Percentiles rank a stretch among this genome's conserved stretches.
These are phyloP conservation scores for Sternotherus odoratus DNA, from an alignment of 2,797 vertebrate species.

Conservation along the genomic window DNA sequence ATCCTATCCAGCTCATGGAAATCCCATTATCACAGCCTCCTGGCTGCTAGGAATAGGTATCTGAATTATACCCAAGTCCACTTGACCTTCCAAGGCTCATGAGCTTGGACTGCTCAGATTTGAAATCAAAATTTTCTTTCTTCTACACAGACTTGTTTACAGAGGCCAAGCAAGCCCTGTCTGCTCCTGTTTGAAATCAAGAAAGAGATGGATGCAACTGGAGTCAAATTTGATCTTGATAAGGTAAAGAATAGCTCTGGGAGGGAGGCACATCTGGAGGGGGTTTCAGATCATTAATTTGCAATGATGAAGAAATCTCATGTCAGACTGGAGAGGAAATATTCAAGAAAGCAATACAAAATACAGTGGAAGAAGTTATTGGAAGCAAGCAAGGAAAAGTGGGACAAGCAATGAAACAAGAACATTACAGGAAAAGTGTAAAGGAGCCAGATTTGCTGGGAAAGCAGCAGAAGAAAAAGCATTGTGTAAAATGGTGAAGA, in stretches of 20 bases:
- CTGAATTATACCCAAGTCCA: background rate
- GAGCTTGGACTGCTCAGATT: background rate
- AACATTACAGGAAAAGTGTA: background rate
- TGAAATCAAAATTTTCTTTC: background rate
- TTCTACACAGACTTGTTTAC: background rate
- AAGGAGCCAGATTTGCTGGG: background rate
- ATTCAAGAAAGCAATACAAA: background rate
- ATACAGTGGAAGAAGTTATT: background rate
- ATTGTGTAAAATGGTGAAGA: background rate
- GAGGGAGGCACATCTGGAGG: background rate
- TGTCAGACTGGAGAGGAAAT: background rate
- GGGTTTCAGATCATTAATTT: background rate
- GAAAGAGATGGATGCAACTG: background rate
- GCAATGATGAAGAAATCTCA: background rate
- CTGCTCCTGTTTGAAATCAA: background rate
- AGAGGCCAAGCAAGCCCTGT: background rate
- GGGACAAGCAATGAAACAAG: background rate
- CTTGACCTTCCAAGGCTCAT: background rate
- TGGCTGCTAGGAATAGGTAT: background rate
- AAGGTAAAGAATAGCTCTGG: background rate
- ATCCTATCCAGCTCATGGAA: background rate
- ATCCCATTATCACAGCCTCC: background rate
- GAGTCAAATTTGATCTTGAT: background rate
- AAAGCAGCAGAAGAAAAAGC: background rate
- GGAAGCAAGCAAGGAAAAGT: background rate